Conservation (phyloP, 1,140 invertebrate genomes). For the Potamilus streckersoni region DNA sequence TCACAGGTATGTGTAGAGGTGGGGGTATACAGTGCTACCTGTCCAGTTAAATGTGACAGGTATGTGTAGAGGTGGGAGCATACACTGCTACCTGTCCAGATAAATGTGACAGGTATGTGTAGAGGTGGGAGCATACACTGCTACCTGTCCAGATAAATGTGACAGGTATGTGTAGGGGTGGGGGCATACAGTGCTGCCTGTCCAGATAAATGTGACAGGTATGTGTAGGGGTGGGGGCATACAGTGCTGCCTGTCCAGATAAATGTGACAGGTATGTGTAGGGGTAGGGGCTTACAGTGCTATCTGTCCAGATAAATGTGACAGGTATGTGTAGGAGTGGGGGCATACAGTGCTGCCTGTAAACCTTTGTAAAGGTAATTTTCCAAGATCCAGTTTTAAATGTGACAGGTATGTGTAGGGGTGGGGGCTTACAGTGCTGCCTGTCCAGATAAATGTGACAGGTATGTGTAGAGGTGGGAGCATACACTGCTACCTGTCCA, state of each 20-base stretch:
- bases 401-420: slow-evolving; percentile 63
- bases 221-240: slow-evolving; percentile 32
- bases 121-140: not conserved
- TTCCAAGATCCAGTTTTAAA: slow-evolving; percentile 47
- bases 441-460: slow-evolving; percentile 56
- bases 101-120: slow-evolving; percentile 63
- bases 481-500: slow-evolving; percentile 45
- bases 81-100: slow-evolving; percentile 46
- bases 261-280: slow-evolving; percentile 64
- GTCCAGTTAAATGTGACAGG: slow-evolving; percentile 60
- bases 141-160: slow-evolving; percentile 51
- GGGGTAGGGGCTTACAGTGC: no score
- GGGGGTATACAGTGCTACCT: no score
- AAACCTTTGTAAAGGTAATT: no score
- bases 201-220: slow-evolving; percentile 63
- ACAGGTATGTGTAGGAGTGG: slow-evolving; percentile 54
- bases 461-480: slow-evolving; percentile 49
- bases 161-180: slow-evolving; percentile 54
- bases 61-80: slow-evolving; percentile 41
- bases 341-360: slow-evolving; percentile 38
- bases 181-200: slow-evolving; percentile 37
- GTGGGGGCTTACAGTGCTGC: not conserved
- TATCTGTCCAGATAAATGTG: slow-evolving; percentile 57
- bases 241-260: slow-evolving; percentile 47
- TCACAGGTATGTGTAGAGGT: slow-evolving; percentile 54